Evolutionary conservation across 2,888 invertebrate species (phyloP).

Genomic region (Pediacus dermestoides): DNA sequence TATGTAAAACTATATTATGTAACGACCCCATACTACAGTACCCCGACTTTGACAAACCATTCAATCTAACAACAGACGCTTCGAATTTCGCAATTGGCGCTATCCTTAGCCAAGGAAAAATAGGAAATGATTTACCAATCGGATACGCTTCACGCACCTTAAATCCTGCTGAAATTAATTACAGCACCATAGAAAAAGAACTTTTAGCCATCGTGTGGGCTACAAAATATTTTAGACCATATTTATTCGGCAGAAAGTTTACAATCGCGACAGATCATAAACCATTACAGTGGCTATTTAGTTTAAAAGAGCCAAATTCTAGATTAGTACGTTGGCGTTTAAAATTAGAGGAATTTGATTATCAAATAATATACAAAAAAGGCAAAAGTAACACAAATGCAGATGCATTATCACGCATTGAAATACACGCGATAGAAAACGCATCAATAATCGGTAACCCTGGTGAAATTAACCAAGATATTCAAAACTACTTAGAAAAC

Average conservation of each 20-base stretch:
- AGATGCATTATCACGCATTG: conserved; percentile 14
- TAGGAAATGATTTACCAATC: conserved; percentile 26
- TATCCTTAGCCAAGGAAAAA: conserved; percentile 24
- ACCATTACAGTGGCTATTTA: conserved; percentile 26
- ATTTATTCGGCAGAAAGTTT: conserved; percentile 28
- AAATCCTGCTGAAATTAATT: conserved; percentile 32
- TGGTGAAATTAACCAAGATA: neutral
- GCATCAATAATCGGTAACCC: neutral
- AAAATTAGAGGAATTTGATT: conserved; percentile 19
- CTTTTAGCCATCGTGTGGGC: conserved; percentile 24
- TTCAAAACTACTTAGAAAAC: too few species aligned
- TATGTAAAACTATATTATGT: conserved; percentile 8
- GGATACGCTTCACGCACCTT: conserved; percentile 27
- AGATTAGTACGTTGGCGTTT: conserved; percentile 18
- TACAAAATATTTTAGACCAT: conserved; percentile 16
- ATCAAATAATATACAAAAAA: conserved; percentile 16
- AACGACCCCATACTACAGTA: conserved; percentile 20
- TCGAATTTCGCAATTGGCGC: conserved; percentile 25
- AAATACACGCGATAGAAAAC: conserved; percentile 4
- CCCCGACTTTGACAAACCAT: conserved; percentile 25
- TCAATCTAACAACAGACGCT: conserved; percentile 28
- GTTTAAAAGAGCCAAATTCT: conserved; percentile 22
- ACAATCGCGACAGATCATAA: conserved; percentile 31
- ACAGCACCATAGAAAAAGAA: conserved; percentile 31
- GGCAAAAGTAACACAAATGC: conserved; percentile 16